Base-by-base conservation (phyloP, 2,113 vertebrate species). In the Cebus imitator region DNA sequence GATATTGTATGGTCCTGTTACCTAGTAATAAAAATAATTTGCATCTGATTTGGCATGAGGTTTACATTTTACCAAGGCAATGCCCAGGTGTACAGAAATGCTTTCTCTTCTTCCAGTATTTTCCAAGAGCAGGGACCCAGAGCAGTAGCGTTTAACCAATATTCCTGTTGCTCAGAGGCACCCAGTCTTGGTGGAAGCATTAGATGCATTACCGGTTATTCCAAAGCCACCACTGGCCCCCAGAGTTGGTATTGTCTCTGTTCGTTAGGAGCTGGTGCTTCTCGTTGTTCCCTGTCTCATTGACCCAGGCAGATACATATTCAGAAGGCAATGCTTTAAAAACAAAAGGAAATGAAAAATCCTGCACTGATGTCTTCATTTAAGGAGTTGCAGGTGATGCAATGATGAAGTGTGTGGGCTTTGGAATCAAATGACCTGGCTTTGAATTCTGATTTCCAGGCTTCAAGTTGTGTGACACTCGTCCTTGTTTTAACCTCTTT, bases 11-110 rank as follows among this genome's bases (percentile, higher is more conserved):
- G 21, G 40, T 48, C 7, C 35, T 70, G 10, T 86, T 48, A 52
- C 61, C 89, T 94, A 73, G 76, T 79, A 75, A 50, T 82, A 75
- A 57, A 91, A 80, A 43, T 43, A 43, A 86, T 92, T 96, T 96
- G 80, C 50, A 57, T 95, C 8, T 48, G 30, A 81, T 40, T 83
- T 3, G 76, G 25, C 32, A 27, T 75, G 37, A 43, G 18, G 14
- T 84, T 87, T 96, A 4, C 48, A 50, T 88, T 85, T 88, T n/a
- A 52, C 72, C 75, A 16, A 48, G 81, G 76, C 57, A 27, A 79
- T 66, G 64, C 48, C 52, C 83, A 91, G 76, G 78, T 89, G 20
- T 14, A 18, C 1, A 68, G 76, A 92, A 23, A 45, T 17, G 3
- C 27, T 75, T 61, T 86, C 17, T 3, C 37, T 14, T 82, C 8